Percentiles rank a stretch among this genome's conserved stretches.
Evolutionary conservation across 2,888 invertebrate species (phyloP).

Genomic region (Seira musarum): DNA sequence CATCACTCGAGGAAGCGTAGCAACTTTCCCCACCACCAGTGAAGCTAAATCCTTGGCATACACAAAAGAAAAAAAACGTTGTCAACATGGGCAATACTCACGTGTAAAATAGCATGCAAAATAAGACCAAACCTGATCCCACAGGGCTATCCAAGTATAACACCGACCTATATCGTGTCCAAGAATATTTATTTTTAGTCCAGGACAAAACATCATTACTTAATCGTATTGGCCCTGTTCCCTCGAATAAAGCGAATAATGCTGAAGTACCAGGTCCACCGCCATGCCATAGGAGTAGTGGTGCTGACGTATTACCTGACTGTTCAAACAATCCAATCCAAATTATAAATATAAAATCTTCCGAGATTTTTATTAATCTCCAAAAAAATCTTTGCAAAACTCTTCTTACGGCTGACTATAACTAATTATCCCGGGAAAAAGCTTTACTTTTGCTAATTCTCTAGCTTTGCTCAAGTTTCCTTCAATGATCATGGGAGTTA

Average conservation of each 20-base stretch:
- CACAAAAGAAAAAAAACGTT: not conserved
- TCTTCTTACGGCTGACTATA: constrained; percentile 80
- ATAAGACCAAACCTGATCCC: constrained; percentile 76
- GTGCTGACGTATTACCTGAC: constrained; percentile 68
- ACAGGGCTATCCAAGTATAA: constrained; percentile 95
- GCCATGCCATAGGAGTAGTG: constrained; percentile 76
- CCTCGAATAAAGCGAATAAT: constrained; percentile 76
- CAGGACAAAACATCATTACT: constrained; percentile 72
- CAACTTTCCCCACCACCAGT: constrained; percentile 81
- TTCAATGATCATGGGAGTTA: constrained; percentile 82
- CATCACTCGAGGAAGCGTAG: constrained; percentile 84
- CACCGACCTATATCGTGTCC: constrained; percentile 86
- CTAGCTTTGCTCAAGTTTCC: constrained; percentile 80
- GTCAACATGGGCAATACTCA: constrained; percentile 5
- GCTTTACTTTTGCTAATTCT: constrained; percentile 71
- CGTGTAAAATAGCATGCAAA: constrained; percentile 74
- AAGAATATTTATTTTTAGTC: constrained; percentile 80
- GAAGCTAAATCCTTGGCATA: constrained; percentile 83
- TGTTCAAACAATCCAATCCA: not conserved
- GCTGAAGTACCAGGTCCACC: constrained; percentile 77
- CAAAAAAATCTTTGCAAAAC: too few relatives aligned
- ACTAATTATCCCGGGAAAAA: constrained; percentile 75
- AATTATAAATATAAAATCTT: not conserved
- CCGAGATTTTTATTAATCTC: not conserved
- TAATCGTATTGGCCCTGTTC: constrained; percentile 77